Conservation (phyloP, 2,113 vertebrate genomes). For the Monarcha castaneiventris region DNA sequence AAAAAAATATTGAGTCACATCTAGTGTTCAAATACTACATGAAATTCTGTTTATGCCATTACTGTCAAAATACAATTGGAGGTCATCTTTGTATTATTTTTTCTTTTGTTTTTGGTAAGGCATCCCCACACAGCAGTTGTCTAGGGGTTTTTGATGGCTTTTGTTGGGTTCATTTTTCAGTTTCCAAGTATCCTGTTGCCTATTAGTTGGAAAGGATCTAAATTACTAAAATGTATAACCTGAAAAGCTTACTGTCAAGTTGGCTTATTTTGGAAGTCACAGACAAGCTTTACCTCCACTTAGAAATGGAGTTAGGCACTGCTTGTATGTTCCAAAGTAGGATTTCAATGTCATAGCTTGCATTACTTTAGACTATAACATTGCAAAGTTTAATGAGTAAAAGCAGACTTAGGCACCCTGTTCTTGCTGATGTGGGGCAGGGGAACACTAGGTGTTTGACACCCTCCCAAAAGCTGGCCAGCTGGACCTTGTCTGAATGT, state of each 20-base stretch:
- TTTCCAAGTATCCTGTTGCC: background rate
- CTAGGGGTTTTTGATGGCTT: background rate
- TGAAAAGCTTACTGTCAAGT: background rate
- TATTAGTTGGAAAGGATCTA: background rate
- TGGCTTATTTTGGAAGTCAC: background rate
- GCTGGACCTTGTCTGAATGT: background rate
- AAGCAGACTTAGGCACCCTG: background rate
- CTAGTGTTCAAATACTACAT: background rate
- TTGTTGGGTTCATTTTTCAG: background rate
- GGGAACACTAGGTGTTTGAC: background rate
- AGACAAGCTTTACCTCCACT: background rate
- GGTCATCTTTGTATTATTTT: background rate
- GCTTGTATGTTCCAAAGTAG: background rate
- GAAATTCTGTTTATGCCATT: background rate
- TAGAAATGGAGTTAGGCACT: background rate
- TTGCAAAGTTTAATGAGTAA: background rate
- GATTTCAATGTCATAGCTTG: background rate
- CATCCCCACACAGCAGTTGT: background rate
- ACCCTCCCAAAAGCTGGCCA: background rate
- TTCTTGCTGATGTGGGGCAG: background rate
- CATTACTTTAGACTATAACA: background rate
- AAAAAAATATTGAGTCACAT: background rate
- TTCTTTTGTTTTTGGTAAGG: background rate
- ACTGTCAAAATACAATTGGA: background rate
- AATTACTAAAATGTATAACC: background rate